phyloP scores from a whole-genome alignment of 2,888 invertebrate species.

The Aelia acuminata region DNA sequence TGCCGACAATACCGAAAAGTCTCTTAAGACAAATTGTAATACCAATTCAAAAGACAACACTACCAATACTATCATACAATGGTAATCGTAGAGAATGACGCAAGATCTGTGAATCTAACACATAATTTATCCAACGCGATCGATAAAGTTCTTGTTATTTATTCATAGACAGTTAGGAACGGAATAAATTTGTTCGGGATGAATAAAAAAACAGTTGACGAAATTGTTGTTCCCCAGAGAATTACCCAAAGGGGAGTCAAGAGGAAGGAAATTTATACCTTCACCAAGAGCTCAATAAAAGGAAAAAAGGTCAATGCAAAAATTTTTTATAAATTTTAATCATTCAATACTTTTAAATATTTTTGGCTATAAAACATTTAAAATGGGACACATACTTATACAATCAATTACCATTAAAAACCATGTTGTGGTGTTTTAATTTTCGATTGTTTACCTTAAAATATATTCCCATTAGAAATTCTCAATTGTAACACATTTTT shows the following conservation, averaged over 20 bases:
- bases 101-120: slow-evolving; percentile 4
- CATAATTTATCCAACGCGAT: slow-evolving; percentile 1
- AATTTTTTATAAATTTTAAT: no score
- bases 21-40: neutral
- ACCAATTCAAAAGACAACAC: neutral
- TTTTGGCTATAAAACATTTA: no score
- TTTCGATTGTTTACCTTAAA: no score
- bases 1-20: no score
- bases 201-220: slow-evolving; percentile 32
- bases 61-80: neutral
- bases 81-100: neutral
- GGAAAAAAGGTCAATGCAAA: no score
- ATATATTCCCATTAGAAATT: no score
- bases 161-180: slow-evolving; percentile 20
- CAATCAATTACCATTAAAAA: no score
- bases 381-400: no score
- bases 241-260: neutral
- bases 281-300: neutral
- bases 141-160: slow-evolving; percentile 32
- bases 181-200: slow-evolving; percentile 40
- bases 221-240: slow-evolving; percentile 19
- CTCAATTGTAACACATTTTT: no score
- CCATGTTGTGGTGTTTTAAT: no score
- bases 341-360: no score
- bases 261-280: neutral